Evolutionary conservation across 2,797 vertebrate species (phyloP), one percentile per base, ranked within the genome.

Genomic region (Manis javanica): DNA sequence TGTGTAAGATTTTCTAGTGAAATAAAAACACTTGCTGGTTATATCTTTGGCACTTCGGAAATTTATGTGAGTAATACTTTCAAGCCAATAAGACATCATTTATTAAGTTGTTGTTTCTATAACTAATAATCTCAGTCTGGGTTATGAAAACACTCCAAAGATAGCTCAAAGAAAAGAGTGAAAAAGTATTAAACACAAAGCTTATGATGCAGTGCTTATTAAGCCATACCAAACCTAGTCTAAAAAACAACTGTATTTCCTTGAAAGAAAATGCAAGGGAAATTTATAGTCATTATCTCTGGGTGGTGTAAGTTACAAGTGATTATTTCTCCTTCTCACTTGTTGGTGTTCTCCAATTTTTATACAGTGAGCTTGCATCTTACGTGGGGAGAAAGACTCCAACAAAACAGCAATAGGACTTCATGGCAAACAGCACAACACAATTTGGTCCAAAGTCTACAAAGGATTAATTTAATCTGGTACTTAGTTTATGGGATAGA

Each of bases 201-300:
- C 37, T 91, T 95, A 39, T 64, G 46, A 57, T 63, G 21, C 26
- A 53, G 42, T 21, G 49, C 93, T 89, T 97, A 81, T 97, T 96
- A 97, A 97, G 86, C 88, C 39, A 77, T 59, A 68, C 19, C 7
- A 79, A 96, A 86, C n/a, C 4, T 21, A 63, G n/a, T 55, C 79
- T 81, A 86, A 94, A 95, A 92, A 63, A 14, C 46, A 78, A 57
- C 57, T 59, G 13, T 11, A 23, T 89, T 79, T 84, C 59, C 85
- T 88, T 72, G 63, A 92, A 90, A 90, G 77, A 49, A 96, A 96
- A 71, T 69, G 19, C 37, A 92, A 88, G 57, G 18, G 68, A 92
- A 97, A 88, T 66, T n/a, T 93, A 71, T 14, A 95, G 53, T 96
- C 39, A 91, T 96, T 97, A 91, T 96, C 26, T 93, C 74, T 68